Conservation (phyloP, 2,888 invertebrate species). For the Drosophila pegasa region DNA sequence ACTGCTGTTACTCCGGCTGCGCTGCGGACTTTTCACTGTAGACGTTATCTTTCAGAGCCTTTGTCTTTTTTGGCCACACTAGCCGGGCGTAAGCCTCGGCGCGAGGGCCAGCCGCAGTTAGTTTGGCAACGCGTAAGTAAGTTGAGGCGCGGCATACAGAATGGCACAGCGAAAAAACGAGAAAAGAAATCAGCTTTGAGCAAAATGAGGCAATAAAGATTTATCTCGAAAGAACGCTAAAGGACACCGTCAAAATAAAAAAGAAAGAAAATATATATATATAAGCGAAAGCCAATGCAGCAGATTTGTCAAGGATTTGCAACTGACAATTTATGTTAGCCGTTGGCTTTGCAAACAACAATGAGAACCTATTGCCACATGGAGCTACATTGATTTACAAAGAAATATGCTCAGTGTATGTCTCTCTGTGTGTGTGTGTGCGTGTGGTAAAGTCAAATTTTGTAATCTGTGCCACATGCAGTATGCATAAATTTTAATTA, state of each 20-base stretch:
- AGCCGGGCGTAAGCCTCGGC: conserved; percentile 9
- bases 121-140: conserved; percentile 49
- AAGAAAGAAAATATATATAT: conserved; percentile 1
- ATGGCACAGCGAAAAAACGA: conserved; percentile 17
- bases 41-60: conserved; percentile 57
- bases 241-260: conserved; percentile 45
- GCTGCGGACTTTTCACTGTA: conserved; percentile 60
- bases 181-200: conserved; percentile 70
- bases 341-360: conserved; percentile 48
- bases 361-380: conserved; percentile 10
- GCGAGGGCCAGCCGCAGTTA: conserved; percentile 31
- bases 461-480: conserved; percentile 62
- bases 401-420: conserved; percentile 9
- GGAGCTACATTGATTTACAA: conserved; percentile 25
- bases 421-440: conserved; percentile 19
- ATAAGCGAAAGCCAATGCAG: conserved; percentile 56
- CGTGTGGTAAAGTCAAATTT: conserved; percentile 22
- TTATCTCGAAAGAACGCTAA: conserved; percentile 59
- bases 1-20: conserved; percentile 13
- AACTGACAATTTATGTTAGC: conserved; percentile 70
- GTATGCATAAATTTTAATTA: conserved; percentile 73
- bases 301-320: conserved; percentile 79
- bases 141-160: conserved; percentile 27
- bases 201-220: conserved; percentile 80
- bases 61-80: conserved; percentile 68